These are phyloP conservation scores for Pterophyllum scalare DNA, from an alignment of 2,113 vertebrate genomes.

Conservation along the genomic window DNA sequence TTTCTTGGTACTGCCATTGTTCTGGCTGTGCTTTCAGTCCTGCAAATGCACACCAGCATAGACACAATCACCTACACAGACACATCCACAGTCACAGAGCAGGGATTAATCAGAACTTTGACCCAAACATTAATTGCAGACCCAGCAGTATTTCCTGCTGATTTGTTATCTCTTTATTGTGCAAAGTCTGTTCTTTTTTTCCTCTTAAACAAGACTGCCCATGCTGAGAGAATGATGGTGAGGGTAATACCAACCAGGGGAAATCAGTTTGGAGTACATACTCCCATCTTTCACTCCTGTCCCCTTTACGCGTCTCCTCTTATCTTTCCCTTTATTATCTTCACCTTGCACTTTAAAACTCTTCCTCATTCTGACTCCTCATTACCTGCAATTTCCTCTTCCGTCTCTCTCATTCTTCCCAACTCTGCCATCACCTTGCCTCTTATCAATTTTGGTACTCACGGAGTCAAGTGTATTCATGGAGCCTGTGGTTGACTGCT, in stretches of 20 bases:
- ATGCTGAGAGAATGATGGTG: background rate
- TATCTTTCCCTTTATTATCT: constrained; percentile 47
- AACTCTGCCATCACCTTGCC: background rate
- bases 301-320: constrained; percentile 11
- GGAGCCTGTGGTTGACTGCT: background rate
- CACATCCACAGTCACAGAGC: constrained; percentile 8
- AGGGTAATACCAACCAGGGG: constrained; percentile 41
- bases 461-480: constrained; percentile 20
- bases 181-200: constrained; percentile 44
- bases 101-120: constrained; percentile 60
- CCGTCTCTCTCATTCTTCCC: background rate
- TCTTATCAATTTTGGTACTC: constrained; percentile 1
- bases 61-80: constrained; percentile 5
- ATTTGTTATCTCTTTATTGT: constrained; percentile 55
- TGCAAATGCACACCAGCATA: background rate
- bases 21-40: background rate
- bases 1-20: background rate
- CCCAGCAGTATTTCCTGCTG: constrained; percentile 51
- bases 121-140: constrained; percentile 59
- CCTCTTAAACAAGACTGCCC: constrained; percentile 7
- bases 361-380: constrained; percentile 36
- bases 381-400: constrained; percentile 41
- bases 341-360: constrained; percentile 23
- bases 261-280: constrained; percentile 38
- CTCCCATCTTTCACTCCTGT: constrained; percentile 20